These are phyloP conservation scores for Eledona agricola DNA, from an alignment of 2,888 invertebrate genomes.

Conservation along the genomic window DNA sequence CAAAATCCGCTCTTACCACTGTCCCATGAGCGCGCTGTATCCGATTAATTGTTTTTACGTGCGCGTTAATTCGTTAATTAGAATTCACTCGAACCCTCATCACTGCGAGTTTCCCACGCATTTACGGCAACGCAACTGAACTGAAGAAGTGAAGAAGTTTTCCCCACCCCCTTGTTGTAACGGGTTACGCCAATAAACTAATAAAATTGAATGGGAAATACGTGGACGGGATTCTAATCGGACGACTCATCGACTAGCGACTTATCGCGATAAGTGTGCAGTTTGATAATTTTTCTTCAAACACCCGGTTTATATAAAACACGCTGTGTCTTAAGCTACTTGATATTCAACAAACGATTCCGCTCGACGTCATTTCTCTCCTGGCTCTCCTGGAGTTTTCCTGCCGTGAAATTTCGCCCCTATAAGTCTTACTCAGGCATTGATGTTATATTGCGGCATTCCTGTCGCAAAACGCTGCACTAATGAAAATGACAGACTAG, in stretches of 20 bases:
- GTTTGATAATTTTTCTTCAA: slow-evolving; percentile 49
- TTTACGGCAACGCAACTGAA: slow-evolving; percentile 37
- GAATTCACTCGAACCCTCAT: slow-evolving; percentile 45
- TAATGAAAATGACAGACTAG: background rate
- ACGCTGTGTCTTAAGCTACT: slow-evolving; percentile 53
- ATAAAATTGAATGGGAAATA: slow-evolving; percentile 44
- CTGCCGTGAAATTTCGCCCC: slow-evolving; percentile 59
- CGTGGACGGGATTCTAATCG: slow-evolving; percentile 42
- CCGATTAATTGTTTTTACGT: slow-evolving; percentile 41
- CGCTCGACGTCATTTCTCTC: slow-evolving; percentile 61
- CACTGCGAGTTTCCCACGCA: slow-evolving; percentile 41
- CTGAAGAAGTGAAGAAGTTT: too few relatives aligned
- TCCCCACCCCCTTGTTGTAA: slow-evolving; percentile 44
- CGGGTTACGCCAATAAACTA: slow-evolving; percentile 44
- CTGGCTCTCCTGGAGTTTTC: slow-evolving; percentile 58
- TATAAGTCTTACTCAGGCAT: slow-evolving; percentile 55
- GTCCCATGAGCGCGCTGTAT: too few relatives aligned
- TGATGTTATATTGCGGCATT: slow-evolving; percentile 17
- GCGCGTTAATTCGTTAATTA: slow-evolving; percentile 32
- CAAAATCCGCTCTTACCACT: too few relatives aligned
- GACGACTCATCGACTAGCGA: slow-evolving; percentile 4
- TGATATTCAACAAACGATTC: slow-evolving; percentile 61
- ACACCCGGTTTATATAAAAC: slow-evolving; percentile 50
- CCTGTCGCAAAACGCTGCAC: slow-evolving; percentile 6
- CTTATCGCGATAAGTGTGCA: slow-evolving; percentile 39